Percentiles rank a stretch among this genome's conserved stretches.
Evolutionary conservation across 2,113 vertebrate genomes (phyloP).

Genomic region (Istiophorus platypterus): DNA sequence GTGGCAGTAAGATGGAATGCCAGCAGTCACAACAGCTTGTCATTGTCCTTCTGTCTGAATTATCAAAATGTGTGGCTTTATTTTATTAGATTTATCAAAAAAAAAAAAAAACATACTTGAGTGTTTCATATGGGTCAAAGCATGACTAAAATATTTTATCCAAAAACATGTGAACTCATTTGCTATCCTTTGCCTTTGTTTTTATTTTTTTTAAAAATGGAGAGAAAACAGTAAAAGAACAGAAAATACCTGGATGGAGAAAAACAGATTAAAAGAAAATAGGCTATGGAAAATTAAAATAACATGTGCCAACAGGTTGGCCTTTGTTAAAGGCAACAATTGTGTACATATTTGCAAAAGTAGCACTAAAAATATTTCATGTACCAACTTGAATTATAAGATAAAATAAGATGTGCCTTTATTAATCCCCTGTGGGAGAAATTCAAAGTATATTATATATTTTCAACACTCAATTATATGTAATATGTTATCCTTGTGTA

Average conservation of each 20-base stretch:
- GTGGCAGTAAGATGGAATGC: background rate
- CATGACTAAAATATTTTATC: background rate
- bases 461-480: constrained; percentile 26
- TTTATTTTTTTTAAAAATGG: background rate
- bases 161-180: background rate
- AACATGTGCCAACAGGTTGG: background rate
- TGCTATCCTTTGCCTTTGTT: background rate
- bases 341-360: background rate
- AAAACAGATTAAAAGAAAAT: background rate
- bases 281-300: background rate
- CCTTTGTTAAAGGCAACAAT: background rate
- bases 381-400: background rate
- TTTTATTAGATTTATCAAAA: background rate
- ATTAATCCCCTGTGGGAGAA: too few species aligned
- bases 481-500: background rate
- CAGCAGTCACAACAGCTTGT: background rate
- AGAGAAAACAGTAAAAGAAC: background rate
- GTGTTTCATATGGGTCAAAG: background rate
- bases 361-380: background rate
- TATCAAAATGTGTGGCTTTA: background rate
- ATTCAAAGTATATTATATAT: constrained; percentile 54
- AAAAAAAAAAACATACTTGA: background rate
- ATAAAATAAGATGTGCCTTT: too few species aligned
- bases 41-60: background rate
- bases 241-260: background rate